A percentile compares a stretch with the other conserved stretches of the same genome.
Conservation (phyloP, 2,113 vertebrate species). For the Opisthocomus hoazin region DNA sequence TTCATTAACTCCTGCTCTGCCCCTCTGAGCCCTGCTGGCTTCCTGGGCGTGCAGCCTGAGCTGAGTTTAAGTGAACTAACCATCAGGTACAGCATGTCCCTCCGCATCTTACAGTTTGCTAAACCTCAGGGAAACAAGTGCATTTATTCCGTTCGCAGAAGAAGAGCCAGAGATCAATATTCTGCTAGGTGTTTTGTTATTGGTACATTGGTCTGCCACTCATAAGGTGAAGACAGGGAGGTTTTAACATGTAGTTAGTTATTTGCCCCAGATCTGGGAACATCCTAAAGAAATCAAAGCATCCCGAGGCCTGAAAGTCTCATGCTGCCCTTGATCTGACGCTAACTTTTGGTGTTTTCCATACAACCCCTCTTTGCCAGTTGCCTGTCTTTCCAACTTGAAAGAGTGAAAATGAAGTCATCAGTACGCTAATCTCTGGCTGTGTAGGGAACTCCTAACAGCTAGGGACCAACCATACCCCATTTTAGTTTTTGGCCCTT, state of each 20-base stretch:
- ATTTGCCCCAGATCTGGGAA: not conserved
- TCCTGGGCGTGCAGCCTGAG: not conserved
- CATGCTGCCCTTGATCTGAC: not conserved
- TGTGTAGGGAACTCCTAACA: rapidly evolving
- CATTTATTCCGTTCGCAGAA: not conserved
- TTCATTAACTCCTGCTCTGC: not conserved
- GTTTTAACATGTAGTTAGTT: not conserved
- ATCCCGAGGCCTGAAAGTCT: not conserved
- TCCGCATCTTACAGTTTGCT: not conserved
- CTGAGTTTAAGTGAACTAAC: not conserved
- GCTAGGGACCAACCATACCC: not conserved
- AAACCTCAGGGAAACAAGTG: not conserved
- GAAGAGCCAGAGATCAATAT: not conserved
- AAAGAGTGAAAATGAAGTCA: not conserved
- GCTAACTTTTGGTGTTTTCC: not conserved
- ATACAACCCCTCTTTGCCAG: not conserved
- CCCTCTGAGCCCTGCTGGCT: not conserved
- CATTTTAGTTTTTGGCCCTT: not conserved
- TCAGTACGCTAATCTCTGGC: not conserved
- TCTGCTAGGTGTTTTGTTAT: not conserved
- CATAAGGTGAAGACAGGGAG: not conserved
- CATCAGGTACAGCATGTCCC: not conserved
- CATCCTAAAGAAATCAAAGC: not conserved
- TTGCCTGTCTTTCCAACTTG: not conserved
- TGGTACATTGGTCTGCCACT: not conserved